Base-by-base conservation (phyloP, 2,888 invertebrate genomes). In the Cantharis flavilabris region DNA sequence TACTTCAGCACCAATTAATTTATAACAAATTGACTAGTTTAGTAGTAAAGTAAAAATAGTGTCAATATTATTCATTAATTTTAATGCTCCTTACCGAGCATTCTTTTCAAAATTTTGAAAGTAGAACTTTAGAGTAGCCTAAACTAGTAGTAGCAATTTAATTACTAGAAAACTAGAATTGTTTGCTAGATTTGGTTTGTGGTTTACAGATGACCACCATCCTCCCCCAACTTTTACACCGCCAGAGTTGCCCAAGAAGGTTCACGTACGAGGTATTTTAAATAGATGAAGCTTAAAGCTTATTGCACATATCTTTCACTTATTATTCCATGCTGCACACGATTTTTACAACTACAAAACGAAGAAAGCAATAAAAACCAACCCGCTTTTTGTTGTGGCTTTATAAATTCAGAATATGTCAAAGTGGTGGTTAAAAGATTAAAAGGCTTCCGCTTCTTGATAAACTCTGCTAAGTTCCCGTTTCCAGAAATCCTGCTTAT, bases 161-260 rank as follows among this genome's bases (percentile, higher is more conserved):
- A 49, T 49, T 49, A 49, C n/a, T 79, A 79, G 79, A 76, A 72
- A 81, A 71, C 72, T 78, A 77, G 82, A 85, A 84, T 84, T 84
- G 84, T 75, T 76, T 80, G 80, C 78, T 90, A 90, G 90, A 90
- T 90, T 91, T 92, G 91, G 91, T 92, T 93, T 93, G 91, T 93
- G 87, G 93, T 96, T 77, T 96, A 92, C 96, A 96, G 96, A 96
- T 96, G 96, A 96, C 92, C 96, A 96, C 94, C 96, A 96, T 92
- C 96, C 96, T 94, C 96, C 96, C 92, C 97, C 97, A 92, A 97
- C 97, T 92, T 97, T 97, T 93, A 97, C 97, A 92, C 97, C 97
- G 93, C 97, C 97, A 93, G 97, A 97, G 95, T 96, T 97, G 93
- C 97, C 97, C 93, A 97, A 97, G 95, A 95, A 96, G 95, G 96